Conservation (phyloP, 1,140 invertebrate species). For the Rhyzopertha dominica region DNA sequence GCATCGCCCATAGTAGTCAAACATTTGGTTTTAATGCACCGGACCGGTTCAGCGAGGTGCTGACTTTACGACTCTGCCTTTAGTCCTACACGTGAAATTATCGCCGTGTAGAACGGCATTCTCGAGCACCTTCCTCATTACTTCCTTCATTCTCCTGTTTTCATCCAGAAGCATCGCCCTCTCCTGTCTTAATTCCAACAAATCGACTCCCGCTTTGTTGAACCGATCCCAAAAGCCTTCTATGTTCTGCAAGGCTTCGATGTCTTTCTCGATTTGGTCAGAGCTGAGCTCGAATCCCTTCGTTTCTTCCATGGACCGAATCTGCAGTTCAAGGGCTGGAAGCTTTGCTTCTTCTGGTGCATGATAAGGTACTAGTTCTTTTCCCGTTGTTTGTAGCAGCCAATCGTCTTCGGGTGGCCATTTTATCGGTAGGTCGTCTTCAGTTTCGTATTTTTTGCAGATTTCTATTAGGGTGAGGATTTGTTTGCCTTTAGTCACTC, state of each 20-base stretch:
- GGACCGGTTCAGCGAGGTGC: too few species aligned
- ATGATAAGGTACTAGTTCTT: constrained; percentile 3
- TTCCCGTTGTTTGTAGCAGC: constrained; percentile 3
- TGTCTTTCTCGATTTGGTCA: constrained; percentile 17
- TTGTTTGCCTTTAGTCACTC: constrained; percentile 26
- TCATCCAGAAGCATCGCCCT: constrained; percentile 25
- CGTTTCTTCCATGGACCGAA: too few species aligned
- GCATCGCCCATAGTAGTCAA: too few species aligned
- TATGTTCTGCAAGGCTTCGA: constrained; percentile 24
- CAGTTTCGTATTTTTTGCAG: constrained; percentile 37
- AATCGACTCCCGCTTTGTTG: constrained; percentile 34
- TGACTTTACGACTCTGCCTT: too few species aligned
- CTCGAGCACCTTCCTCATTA: constrained; percentile 33
- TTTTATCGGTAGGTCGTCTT: constrained; percentile 26
- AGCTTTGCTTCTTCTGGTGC: constrained; percentile 1
- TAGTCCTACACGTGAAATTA: too few species aligned
- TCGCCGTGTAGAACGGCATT: constrained; percentile 28
- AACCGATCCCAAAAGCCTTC: constrained; percentile 33
- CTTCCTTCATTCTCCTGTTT: constrained; percentile 33
- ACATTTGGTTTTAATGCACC: too few species aligned
- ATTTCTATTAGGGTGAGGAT: constrained; percentile 25
- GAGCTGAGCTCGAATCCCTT: too few species aligned
- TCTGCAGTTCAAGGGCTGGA: too few species aligned
- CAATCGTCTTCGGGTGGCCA: constrained; percentile 17
- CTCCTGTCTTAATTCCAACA: constrained; percentile 29